These are phyloP conservation scores for Dipodomys ordii DNA, from an alignment of 2,113 vertebrate species.

Conservation along the genomic window DNA sequence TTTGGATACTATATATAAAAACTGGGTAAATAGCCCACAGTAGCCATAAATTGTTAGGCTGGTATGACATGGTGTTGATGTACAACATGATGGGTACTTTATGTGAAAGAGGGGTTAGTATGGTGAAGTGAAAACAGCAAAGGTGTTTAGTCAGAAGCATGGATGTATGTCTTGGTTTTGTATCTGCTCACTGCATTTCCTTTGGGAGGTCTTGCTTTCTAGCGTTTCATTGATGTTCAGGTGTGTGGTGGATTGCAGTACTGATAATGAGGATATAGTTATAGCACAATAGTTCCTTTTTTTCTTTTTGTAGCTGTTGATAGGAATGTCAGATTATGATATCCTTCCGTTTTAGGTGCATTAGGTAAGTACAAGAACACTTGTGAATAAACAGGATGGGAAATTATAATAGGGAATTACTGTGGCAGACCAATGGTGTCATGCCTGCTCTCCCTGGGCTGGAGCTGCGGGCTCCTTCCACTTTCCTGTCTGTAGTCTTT, in stretches of 20 bases:
- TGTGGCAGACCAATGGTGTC: neutral
- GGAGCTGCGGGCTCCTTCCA: too few species aligned
- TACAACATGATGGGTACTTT: too few species aligned
- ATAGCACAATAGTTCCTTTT: too few species aligned
- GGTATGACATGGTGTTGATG: fast-evolving
- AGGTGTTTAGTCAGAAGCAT: neutral
- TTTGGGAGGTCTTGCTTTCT: neutral
- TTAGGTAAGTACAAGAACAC: neutral
- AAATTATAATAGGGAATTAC: neutral
- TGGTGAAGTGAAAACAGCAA: neutral
- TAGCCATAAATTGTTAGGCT: neutral
- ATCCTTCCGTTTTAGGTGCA: neutral
- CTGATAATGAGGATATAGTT: too few species aligned
- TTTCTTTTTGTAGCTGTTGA: neutral
- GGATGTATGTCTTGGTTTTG: neutral
- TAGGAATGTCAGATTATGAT: neutral
- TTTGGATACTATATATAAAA: neutral
- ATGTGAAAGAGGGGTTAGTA: too few species aligned
- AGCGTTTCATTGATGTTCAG: fast-evolving
- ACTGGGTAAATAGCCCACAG: neutral
- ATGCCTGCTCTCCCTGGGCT: too few species aligned
- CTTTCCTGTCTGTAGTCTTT: too few species aligned
- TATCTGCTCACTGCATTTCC: neutral
- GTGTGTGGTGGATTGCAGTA: fast-evolving
- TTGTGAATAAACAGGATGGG: too few species aligned